Base-by-base conservation (phyloP, 1,140 invertebrate species). In the Drosophila sp. region DNA sequence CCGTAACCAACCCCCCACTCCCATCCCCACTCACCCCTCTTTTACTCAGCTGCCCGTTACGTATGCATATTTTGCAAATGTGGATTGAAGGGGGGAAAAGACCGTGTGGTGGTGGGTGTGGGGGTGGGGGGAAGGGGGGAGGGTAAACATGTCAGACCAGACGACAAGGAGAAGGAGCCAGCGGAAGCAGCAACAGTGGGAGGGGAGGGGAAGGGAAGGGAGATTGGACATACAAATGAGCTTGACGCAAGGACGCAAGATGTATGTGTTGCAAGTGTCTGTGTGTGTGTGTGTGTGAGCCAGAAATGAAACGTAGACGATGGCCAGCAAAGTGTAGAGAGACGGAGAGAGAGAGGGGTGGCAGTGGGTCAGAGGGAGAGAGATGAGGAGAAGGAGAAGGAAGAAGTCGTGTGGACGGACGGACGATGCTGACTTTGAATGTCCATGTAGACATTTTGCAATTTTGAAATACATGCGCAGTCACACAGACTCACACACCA, bases 371-470 rank as follows among this genome's bases (percentile, higher is more conserved):
- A 54, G 38, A 4, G 16, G 41, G 16, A 50, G 25, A n/a, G 25
- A 9, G 16, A 2, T 14, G 5, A 18, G 7, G 38, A 4, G 14
- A n/a, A n/a, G n/a, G n/a, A 29, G 54, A 16, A 16, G 29, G 18
- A n/a, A 56, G 27, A 45, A 56, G 57, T 53, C 65, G 53, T 51
- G 77, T 74, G 70, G 71, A 78, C 74, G 64, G 64, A 48, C 76
- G 73, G 76, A n/a, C 76, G 78, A 65, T 76, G 76, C 78, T 67
- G 83, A 79, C 76, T 83, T 89, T 79, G 64, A 89, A 89, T 87
- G 82, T 87, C 83, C 83, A 89, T 78, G 82, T 87, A 87, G 82
- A 87, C 72, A 87, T 89, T 89, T 87, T 87, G 83, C 82, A 87
- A 89, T 87, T 87, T 87, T 89, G 69, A 89, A 87, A 87, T 89